These are phyloP conservation scores for Nebria salina DNA, from an alignment of 2,888 invertebrate genomes.

Conservation along the genomic window DNA sequence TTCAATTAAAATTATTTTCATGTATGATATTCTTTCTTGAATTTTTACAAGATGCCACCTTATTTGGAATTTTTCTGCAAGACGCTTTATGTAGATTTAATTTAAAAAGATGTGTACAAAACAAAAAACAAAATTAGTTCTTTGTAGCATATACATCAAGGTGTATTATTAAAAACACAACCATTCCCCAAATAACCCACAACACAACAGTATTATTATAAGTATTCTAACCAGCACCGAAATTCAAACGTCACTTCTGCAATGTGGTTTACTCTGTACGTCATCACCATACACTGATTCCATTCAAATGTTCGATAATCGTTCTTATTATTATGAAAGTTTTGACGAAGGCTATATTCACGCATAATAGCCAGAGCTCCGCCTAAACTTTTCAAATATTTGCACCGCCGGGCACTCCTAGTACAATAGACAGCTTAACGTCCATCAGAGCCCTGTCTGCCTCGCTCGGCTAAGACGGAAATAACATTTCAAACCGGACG, in stretches of 20 bases:
- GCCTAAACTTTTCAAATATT: slow-evolving; percentile 45
- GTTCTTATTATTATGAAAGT: slow-evolving; percentile 39
- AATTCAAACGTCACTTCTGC: not conserved
- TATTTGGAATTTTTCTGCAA: not conserved
- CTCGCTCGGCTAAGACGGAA: slow-evolving; percentile 56
- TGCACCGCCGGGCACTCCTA: slow-evolving; percentile 43
- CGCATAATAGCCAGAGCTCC: slow-evolving; percentile 30
- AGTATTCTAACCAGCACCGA: not conserved
- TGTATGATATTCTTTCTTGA: not conserved
- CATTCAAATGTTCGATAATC: slow-evolving; percentile 30
- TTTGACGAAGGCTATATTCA: not conserved
- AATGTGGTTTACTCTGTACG: slow-evolving; percentile 12
- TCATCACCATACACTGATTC: slow-evolving; percentile 27
- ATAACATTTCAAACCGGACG: slow-evolving; percentile 55
- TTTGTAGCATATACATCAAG: not conserved
- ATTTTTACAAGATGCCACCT: not conserved
- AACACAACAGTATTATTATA: not conserved
- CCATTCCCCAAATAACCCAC: slow-evolving; percentile 5
- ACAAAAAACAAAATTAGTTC: slow-evolving; percentile 2
- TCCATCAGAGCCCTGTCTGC: slow-evolving; percentile 52
- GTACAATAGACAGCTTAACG: slow-evolving; percentile 48
- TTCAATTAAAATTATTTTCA: too few relatives aligned
- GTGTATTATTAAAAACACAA: not conserved
- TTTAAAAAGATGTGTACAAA: slow-evolving; percentile 27
- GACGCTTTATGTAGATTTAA: slow-evolving; percentile 29